Evolutionary conservation across 2,888 invertebrate genomes (phyloP).

Genomic region (Cheilosia soror): DNA sequence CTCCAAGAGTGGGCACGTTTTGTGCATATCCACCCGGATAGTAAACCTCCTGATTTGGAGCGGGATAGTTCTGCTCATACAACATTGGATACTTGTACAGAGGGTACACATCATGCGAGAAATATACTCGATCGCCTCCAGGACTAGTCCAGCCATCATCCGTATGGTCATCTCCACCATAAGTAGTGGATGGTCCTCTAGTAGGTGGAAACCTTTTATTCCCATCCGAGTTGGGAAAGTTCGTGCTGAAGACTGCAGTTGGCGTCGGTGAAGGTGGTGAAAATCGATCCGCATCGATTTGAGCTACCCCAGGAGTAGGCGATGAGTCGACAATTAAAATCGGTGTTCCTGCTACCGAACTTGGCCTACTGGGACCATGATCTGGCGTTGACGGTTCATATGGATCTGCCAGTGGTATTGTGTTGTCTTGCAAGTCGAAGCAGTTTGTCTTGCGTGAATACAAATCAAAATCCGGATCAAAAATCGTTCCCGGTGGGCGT

Average conservation of each 20-base stretch:
- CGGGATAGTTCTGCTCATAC: constrained; percentile 83
- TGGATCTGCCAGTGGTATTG: constrained; percentile 77
- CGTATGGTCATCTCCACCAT: constrained; percentile 6
- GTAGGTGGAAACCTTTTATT: constrained; percentile 69
- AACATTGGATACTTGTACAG: constrained; percentile 82
- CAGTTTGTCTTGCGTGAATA: constrained; percentile 86
- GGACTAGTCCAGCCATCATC: constrained; percentile 72
- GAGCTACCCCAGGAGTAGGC: constrained; percentile 75
- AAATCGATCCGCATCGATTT: constrained; percentile 65
- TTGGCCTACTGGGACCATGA: constrained; percentile 55
- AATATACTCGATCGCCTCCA: constrained; percentile 80
- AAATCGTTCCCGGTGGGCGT: constrained; percentile 85
- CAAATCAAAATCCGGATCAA: constrained; percentile 87
- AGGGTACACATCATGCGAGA: constrained; percentile 82
- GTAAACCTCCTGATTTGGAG: constrained; percentile 81
- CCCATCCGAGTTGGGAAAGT: constrained; percentile 67
- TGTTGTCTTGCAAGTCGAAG: constrained; percentile 82
- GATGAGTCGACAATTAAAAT: constrained; percentile 80
- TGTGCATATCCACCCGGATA: constrained; percentile 83
- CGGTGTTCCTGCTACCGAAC: constrained; percentile 78
- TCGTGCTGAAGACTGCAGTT: constrained; percentile 70
- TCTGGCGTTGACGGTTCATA: constrained; percentile 41
- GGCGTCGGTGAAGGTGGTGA: constrained; percentile 72
- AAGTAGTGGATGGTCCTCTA: constrained; percentile 30
- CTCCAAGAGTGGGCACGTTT: constrained; percentile 82